phyloP scores from a whole-genome alignment of 2,113 vertebrate species.

The Gavia stellata region DNA sequence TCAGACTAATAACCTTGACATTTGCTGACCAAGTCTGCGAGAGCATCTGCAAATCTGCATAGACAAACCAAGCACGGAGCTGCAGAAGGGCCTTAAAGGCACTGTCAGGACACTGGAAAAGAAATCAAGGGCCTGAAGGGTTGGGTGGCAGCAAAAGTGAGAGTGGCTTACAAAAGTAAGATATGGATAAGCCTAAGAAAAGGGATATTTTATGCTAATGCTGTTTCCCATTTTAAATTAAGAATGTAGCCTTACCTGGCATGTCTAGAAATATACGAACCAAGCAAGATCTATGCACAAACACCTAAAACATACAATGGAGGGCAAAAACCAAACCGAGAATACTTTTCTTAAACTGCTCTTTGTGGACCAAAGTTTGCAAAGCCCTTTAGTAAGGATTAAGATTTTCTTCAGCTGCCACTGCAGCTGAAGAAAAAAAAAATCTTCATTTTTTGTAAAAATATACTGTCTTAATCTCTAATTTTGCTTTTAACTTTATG shows the following conservation, averaged over 20 bases:
- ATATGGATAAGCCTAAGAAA: not conserved
- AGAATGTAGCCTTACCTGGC: not conserved
- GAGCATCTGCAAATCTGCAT: not conserved
- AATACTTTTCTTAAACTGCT: not conserved
- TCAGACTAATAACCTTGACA: not conserved
- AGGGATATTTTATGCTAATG: not conserved
- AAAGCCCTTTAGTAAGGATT: not conserved
- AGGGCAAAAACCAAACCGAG: not conserved
- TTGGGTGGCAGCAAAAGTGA: not conserved
- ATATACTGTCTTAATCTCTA: not conserved
- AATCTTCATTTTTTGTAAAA: not conserved
- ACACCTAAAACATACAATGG: not conserved
- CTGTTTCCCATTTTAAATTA: not conserved
- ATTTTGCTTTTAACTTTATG: not conserved
- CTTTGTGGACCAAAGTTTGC: not conserved
- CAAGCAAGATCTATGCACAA: not conserved
- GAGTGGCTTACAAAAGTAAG: not conserved
- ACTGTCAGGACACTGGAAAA: not conserved
- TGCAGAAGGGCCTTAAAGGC: not conserved
- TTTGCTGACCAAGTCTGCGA: not conserved
- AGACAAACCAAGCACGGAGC: not conserved
- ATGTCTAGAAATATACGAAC: not conserved
- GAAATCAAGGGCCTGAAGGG: not conserved
- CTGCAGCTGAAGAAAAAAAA: too few species aligned
- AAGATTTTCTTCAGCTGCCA: not conserved